Percentiles rank a stretch among this genome's conserved stretches.
Evolutionary conservation across 2,113 vertebrate genomes (phyloP).

Genomic region (Passerina amoena): DNA sequence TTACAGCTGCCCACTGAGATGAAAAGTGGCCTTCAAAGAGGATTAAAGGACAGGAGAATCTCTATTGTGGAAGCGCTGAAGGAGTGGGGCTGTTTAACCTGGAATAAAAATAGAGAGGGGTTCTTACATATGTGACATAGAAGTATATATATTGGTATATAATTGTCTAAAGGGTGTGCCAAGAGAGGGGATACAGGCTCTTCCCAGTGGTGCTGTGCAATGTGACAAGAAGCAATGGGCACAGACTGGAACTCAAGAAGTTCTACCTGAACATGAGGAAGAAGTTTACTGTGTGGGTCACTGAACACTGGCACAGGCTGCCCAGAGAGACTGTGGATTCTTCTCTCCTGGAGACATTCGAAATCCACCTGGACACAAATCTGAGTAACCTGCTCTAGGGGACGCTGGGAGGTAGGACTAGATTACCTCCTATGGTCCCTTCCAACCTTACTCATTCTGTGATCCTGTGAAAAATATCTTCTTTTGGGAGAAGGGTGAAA

Average conservation of each 20-base stretch:
- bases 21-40: background rate
- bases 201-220: background rate
- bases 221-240: background rate
- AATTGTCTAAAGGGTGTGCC: background rate
- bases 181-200: background rate
- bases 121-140: background rate
- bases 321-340: background rate
- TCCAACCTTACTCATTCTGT: background rate
- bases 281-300: background rate
- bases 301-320: background rate
- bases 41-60: background rate
- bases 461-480: background rate
- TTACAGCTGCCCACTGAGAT: background rate
- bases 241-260: background rate
- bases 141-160: background rate
- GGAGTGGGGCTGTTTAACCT: background rate
- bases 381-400: background rate
- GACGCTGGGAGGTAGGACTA: background rate
- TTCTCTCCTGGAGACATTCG: background rate
- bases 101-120: background rate
- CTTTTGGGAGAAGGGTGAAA: background rate
- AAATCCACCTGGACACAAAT: background rate
- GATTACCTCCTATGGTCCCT: background rate
- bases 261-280: background rate
- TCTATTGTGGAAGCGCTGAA: background rate